phyloP scores from a whole-genome alignment of 2,113 vertebrate species.

The Carettochelys insculpta region DNA sequence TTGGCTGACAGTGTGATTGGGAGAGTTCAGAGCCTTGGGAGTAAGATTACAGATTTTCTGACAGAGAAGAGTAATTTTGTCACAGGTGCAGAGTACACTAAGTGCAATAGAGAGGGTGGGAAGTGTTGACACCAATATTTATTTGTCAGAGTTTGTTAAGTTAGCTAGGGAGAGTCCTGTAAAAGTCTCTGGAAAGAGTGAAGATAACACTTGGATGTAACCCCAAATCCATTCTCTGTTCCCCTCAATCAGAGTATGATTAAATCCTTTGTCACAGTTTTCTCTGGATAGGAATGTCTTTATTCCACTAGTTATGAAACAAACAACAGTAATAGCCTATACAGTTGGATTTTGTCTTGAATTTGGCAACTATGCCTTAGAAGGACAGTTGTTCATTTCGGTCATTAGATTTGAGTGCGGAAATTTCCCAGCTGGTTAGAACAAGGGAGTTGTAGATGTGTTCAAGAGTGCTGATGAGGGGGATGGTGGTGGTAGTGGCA shows the following conservation, averaged over 20 bases:
- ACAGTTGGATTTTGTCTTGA: not conserved
- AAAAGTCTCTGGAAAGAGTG: not conserved
- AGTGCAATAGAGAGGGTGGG: constrained; percentile 9
- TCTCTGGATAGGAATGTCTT: not conserved
- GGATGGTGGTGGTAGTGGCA: too few species aligned
- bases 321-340: not conserved
- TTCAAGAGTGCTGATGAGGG: too few species aligned
- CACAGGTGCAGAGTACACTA: not conserved
- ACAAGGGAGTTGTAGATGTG: not conserved
- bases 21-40: constrained; percentile 3
- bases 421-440: not conserved
- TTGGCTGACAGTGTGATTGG: constrained; percentile 35
- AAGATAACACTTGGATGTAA: not conserved
- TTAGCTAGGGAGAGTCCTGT: not conserved
- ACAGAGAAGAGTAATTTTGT: constrained; percentile 49
- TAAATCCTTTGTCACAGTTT: not conserved
- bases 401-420: not conserved
- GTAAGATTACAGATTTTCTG: constrained; percentile 46
- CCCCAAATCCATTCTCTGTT: not conserved
- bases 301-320: not conserved
- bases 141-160: not conserved
- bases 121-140: not conserved
- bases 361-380: not conserved
- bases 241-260: not conserved
- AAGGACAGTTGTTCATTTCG: not conserved